Base-by-base conservation (phyloP, 2,113 vertebrate genomes). In the Brevimyrus niger region DNA sequence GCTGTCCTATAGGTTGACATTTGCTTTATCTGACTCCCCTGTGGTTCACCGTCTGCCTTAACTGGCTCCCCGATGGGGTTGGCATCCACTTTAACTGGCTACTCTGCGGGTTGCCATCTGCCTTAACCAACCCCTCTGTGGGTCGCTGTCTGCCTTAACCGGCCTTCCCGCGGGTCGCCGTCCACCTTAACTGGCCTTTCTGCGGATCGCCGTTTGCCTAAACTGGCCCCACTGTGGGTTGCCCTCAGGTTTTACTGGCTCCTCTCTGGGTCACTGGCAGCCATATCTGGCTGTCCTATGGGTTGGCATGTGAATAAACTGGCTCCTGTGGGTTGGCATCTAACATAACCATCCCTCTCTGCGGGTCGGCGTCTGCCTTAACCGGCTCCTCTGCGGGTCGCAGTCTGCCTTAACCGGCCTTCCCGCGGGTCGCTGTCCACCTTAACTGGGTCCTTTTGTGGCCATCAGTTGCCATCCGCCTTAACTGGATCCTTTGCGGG, bases 381-480 rank as follows among this genome's bases (percentile, higher is more conserved):
- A 65, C 61, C n/a, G 0, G 3, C 23, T n/a, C 58, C 58, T 65
- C n/a, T 0, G n/a, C 9, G 1, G n/a, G 58, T 65, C 23, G 21
- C 23, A 7, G 58, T 65, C 55, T 8, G 55, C 21, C 21, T 58
- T 9, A 7, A n/a, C 55, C 21, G 7, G 7, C 23, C 8, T 23
- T 23, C 3, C 8, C 2, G 23, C 8, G 0, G 23, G 58, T 61
- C 2, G 7, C 7, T 2, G 23, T 61, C 55, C 0, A 6, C 55
- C 47, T 53, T 53, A 53, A 1, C 17, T 6, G 17, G 51, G 0
- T 21, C 51, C 17, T 19, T 1, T 13, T 4, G n/a, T n/a, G n/a
- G n/a, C n/a, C n/a, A n/a, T 0, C 0, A 0, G 50, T 53, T 1
- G 1, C 50, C 15, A 1, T 17, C 17, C 0, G 1, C 53, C 53